Base-by-base conservation (phyloP, 2,113 vertebrate species). In the Dicaeum eximium region DNA sequence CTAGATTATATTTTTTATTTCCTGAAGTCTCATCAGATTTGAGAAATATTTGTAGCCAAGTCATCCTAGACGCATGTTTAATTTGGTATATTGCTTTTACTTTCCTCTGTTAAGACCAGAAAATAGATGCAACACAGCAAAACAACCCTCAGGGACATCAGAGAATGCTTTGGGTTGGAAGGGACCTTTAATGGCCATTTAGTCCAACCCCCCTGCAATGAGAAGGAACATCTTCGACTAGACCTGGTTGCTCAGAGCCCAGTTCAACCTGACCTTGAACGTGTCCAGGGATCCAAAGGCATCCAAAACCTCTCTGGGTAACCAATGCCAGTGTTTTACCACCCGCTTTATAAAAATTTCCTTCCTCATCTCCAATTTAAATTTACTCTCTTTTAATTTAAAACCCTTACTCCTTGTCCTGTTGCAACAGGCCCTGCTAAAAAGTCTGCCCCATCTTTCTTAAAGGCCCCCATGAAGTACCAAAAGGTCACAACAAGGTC, bases 401-500 rank as follows among this genome's bases (percentile, higher is more conserved):
- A 75, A 51, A 37, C 25, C 11, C 5, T 74, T 48, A 11, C 4
- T 13, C 13, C 17, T 45, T 71, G 15, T 51, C 69, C 33, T 80
- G 4, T 71, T 14, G 2, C 10, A 22, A 38, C 8, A 47, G 10
- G 10, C 14, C 10, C 28, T 70, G 4, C 9, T 69, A 28, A 69
- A 84, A 73, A 16, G 13, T 38, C 6, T 80, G 25, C 17, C 20
- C 27, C 7, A 37, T 16, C 11, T 62, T 72, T 77, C 71, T 56
- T 42, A 16, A 10, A 38, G 17, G 11, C 7, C 15, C 23, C 11
- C 1, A 1, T 58, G 35, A 69, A 57, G 4, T 28, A 25, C 2
- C 1, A 0, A 31, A 75, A 77, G 21, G 8, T 31, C 0, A 0
- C 17, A 9, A 3, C 31, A 35, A 48, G 3, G 3, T 67, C 10